A percentile compares a stretch with the other conserved stretches of the same genome.
These are phyloP conservation scores for Platalea minor DNA, from an alignment of 2,797 vertebrate species.

Conservation along the genomic window DNA sequence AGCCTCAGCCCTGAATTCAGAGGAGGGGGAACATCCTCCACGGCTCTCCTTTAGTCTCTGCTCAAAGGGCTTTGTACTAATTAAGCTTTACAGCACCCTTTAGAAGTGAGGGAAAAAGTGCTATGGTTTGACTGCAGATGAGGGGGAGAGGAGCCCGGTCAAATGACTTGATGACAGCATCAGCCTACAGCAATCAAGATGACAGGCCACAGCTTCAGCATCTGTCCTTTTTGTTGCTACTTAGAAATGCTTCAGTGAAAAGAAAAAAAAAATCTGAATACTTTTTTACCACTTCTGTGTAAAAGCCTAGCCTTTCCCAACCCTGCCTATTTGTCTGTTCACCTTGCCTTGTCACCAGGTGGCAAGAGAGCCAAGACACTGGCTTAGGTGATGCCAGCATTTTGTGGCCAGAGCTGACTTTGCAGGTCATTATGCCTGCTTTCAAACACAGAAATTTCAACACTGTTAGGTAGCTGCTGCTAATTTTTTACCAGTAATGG, in stretches of 20 bases:
- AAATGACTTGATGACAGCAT: not conserved
- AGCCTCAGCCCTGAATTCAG: not conserved
- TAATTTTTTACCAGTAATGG: not conserved
- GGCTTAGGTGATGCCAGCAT: fast-evolving
- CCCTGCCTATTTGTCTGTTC: not conserved
- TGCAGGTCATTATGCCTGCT: not conserved
- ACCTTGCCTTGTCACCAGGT: not conserved
- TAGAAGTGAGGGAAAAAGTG: not conserved
- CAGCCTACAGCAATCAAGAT: not conserved
- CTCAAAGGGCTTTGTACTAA: slow-evolving; percentile 8
- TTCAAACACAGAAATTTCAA: not conserved
- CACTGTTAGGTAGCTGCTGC: not conserved
- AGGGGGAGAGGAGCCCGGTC: not conserved
- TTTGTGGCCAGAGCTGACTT: not conserved
- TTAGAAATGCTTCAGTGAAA: not conserved
- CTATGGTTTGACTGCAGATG: not conserved
- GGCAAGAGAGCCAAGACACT: not conserved
- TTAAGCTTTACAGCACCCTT: not conserved
- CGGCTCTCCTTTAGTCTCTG: not conserved
- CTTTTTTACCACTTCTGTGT: not conserved
- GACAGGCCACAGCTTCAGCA: not conserved
- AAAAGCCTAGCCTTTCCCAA: not conserved
- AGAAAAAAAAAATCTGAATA: not conserved
- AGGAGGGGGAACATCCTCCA: not conserved
- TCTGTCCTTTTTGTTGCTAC: not conserved